Percentiles rank a stretch among this genome's conserved stretches.
These are phyloP conservation scores for Congeria kusceri DNA, from an alignment of 2,888 invertebrate genomes.

Conservation along the genomic window DNA sequence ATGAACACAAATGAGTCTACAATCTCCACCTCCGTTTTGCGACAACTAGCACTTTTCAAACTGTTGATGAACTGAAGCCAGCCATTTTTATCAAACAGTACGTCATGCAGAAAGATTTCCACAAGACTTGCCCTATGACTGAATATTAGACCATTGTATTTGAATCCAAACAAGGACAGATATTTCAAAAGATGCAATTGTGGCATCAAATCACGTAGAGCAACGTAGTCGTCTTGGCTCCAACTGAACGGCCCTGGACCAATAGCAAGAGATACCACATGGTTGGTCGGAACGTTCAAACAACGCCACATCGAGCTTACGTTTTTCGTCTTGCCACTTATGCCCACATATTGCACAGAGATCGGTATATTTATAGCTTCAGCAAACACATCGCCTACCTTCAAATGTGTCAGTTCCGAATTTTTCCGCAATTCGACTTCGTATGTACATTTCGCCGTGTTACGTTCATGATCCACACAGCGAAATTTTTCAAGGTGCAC, in stretches of 20 bases:
- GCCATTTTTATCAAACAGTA: neutral
- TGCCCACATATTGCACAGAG: neutral
- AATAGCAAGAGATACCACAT: neutral
- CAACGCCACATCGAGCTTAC: neutral
- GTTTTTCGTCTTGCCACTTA: constrained; percentile 1
- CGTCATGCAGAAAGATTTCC: constrained; percentile 10
- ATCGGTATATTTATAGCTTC: neutral
- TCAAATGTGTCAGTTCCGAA: neutral
- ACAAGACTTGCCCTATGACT: neutral
- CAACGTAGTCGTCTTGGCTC: neutral
- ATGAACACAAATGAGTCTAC: no score
- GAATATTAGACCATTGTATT: neutral
- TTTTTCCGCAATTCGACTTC: neutral
- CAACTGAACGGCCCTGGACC: neutral
- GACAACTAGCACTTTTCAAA: neutral
- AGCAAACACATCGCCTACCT: neutral
- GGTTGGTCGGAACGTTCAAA: neutral
- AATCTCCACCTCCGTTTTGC: no score
- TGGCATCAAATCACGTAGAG: constrained; percentile 4
- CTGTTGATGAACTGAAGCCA: constrained; percentile 15
- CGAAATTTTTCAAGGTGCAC: constrained; percentile 10
- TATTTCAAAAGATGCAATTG: constrained; percentile 9
- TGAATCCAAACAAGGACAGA: constrained; percentile 14
- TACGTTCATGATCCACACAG: neutral
- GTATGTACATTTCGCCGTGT: neutral